phyloP scores from a whole-genome alignment of 2,888 invertebrate genomes.

The Rambutsinella grinnellia region DNA sequence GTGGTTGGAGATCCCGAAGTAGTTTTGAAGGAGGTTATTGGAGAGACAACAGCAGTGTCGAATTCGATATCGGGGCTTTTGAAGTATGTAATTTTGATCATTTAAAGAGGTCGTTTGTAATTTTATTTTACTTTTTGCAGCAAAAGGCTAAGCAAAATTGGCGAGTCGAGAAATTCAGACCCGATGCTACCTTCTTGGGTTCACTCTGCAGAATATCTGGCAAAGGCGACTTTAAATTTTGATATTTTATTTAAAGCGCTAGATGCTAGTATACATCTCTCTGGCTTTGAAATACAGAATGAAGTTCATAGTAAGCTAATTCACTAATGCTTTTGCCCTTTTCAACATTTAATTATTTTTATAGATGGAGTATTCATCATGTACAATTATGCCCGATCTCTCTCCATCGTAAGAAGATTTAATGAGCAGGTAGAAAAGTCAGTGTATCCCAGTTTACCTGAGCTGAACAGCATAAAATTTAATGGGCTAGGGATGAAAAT shows the following conservation, averaged over 20 bases:
- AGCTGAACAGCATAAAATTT: no score
- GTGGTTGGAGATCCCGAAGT: neutral
- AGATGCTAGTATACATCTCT: conserved; percentile 4
- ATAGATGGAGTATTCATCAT: conserved; percentile 34
- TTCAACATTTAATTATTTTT: no score
- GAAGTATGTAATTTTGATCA: neutral
- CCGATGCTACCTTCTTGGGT: conserved; percentile 17
- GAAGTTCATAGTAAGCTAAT: conserved; percentile 20
- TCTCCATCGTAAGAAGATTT: conserved; percentile 36
- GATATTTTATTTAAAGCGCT: conserved; percentile 31
- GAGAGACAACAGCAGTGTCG: neutral
- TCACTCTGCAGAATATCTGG: conserved; percentile 14
- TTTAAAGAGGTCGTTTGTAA: neutral
- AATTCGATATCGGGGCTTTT: neutral
- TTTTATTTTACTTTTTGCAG: neutral
- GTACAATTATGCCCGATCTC: conserved; percentile 43
- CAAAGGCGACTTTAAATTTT: conserved; percentile 30
- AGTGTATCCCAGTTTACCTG: conserved; percentile 12
- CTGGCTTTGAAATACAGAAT: neutral
- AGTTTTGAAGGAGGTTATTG: neutral
- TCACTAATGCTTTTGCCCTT: no score
- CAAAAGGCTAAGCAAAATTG: conserved; percentile 2
- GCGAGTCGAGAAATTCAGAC: neutral
- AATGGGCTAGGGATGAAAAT: neutral
- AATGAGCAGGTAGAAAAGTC: neutral